Evolutionary conservation across 2,113 vertebrate species (phyloP), one percentile per base, ranked within the genome.

Genomic region (Lophochroa leadbeateri): DNA sequence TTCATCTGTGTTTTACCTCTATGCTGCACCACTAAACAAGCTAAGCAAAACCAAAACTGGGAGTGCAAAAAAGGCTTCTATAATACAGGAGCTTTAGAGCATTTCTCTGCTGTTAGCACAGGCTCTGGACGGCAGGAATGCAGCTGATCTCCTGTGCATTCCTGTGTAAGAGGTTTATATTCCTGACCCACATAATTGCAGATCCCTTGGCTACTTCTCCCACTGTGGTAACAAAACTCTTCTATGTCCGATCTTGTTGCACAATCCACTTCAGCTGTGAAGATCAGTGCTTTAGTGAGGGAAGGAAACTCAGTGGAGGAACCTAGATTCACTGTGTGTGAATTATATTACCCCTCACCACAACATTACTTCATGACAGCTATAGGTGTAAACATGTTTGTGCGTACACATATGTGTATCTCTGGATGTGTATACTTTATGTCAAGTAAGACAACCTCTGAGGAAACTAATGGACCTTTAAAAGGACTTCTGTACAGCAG

Each of bases 151-250:
- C 75, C 78, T 75, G 82, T 50, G 64, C 92, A 88, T 93, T 97
- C 90, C 93, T 93, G 55, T 29, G 6, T 92, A 94, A 96, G 92
- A 94, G 96, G 88, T 95, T 96, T 97, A 96, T 94, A 43, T 41
- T 84, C 86, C 86, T 2, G 0, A 67, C 71, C 94, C 92, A 79
- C 72, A 37, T 88, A 93, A 71, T 39, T 94, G 76, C 94, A 90
- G 79, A 81, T 83, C 68, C 33, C 39, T 63, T 90, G 72, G 47
- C 72, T 92, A 41, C 61, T 43, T 68, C 52, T 94, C 79, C 47
- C 39, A 71, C 1, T 2, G 44, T 37, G 4, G 17, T 49, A 94
- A 94, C 85, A 95, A 88, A 92, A 81, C 79, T 85, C 31, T 43
- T 96, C 50, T 94, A 28, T 86, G 55, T 47, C 29, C 1, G 16